These are phyloP conservation scores for Physeter macrocephalus DNA, from an alignment of 2,113 vertebrate species.

Conservation along the genomic window DNA sequence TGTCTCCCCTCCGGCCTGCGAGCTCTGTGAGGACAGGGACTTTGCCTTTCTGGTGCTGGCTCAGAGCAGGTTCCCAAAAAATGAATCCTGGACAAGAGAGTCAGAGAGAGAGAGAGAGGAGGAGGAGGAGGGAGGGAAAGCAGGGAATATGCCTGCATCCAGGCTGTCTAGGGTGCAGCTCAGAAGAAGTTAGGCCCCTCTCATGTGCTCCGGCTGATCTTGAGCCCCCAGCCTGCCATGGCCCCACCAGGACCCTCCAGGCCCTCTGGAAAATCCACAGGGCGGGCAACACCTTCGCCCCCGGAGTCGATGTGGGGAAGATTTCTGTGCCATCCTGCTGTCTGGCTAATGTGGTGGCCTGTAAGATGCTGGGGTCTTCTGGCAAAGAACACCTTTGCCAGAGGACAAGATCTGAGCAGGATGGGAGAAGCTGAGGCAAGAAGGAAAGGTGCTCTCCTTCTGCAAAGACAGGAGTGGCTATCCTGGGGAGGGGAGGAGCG, in stretches of 20 bases:
- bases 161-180: background rate
- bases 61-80: background rate
- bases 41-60: background rate
- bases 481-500: background rate
- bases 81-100: background rate
- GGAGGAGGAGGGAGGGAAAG: background rate
- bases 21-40: background rate
- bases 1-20: background rate
- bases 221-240: background rate
- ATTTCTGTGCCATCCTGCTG: background rate
- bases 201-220: background rate
- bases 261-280: background rate
- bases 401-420: background rate
- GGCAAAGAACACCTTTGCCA: background rate
- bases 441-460: background rate
- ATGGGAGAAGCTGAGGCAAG: background rate
- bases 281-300: background rate
- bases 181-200: too few species aligned
- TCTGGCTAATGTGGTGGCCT: background rate
- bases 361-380: background rate
- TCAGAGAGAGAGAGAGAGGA: background rate
- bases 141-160: background rate
- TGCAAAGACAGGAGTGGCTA: background rate
- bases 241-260: background rate
- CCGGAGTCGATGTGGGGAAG: accelerated